A percentile compares a stretch with the other conserved stretches of the same genome.
Conservation (phyloP, 30 jellyfish, hydroid and myxozoan species). For the Mastigias papua region DNA sequence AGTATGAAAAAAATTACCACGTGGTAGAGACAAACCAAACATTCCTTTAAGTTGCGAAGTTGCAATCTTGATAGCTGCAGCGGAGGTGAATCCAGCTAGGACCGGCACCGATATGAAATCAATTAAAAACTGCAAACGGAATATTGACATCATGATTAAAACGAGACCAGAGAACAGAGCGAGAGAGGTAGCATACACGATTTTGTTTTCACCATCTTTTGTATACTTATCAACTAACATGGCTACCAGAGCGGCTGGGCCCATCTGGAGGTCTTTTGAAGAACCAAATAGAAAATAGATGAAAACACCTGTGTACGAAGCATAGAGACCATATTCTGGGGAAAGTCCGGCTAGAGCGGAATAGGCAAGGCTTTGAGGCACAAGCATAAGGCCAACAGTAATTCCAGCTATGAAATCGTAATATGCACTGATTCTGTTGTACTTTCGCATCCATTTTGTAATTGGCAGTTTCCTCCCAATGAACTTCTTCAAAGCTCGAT, state of each 20-base stretch:
- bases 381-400: slow-evolving; percentile 84
- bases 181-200: slow-evolving; percentile 53
- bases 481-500: slow-evolving; percentile 30
- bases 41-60: slow-evolving; percentile 73
- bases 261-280: slow-evolving; percentile 69
- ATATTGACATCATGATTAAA: slow-evolving; percentile 51
- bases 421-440: slow-evolving; percentile 45
- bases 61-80: slow-evolving; percentile 80
- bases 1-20: slow-evolving; percentile 63
- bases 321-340: slow-evolving; percentile 79
- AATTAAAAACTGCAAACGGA: slow-evolving; percentile 69
- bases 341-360: slow-evolving; percentile 73
- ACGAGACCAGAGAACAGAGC: slow-evolving; percentile 77
- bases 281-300: slow-evolving; percentile 69
- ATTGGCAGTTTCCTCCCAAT: slow-evolving; percentile 64
- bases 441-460: slow-evolving; percentile 70
- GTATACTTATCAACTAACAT: slow-evolving; percentile 65
- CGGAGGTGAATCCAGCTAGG: slow-evolving; percentile 80
- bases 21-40: slow-evolving; percentile 75
- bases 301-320: slow-evolving; percentile 71
- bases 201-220: slow-evolving; percentile 42
- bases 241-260: slow-evolving; percentile 83
- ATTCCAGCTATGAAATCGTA: slow-evolving; percentile 78
- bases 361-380: slow-evolving; percentile 80
- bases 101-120: slow-evolving; percentile 81